A percentile compares a stretch with the other conserved stretches of the same genome.
These are phyloP conservation scores for Lacerta agilis DNA, from an alignment of 2,797 vertebrate genomes.

Conservation along the genomic window DNA sequence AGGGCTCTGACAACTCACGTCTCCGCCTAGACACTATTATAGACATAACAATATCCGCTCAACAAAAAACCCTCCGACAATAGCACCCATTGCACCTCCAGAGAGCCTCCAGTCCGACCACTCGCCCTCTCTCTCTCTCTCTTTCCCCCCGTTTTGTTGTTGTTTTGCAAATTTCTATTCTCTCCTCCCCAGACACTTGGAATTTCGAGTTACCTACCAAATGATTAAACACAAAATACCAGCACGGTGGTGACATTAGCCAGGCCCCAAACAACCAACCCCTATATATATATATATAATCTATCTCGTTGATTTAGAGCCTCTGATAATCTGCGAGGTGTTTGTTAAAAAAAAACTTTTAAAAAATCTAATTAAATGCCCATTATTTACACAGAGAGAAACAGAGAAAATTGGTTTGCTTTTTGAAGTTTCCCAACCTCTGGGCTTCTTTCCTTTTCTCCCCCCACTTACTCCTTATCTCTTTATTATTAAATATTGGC, in stretches of 20 bases:
- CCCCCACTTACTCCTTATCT: constrained; percentile 21
- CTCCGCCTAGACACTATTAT: constrained; percentile 85
- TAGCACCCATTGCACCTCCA: constrained; percentile 75
- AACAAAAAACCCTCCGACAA: constrained; percentile 73
- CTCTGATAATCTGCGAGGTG: not conserved
- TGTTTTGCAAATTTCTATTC: not conserved
- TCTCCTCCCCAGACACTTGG: not conserved
- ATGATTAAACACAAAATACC: not conserved
- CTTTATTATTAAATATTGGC: constrained; percentile 67
- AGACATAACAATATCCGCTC: constrained; percentile 86
- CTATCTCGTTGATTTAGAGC: not conserved
- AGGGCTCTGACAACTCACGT: constrained; percentile 84
- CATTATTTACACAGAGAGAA: too few species aligned
- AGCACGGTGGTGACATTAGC: not conserved
- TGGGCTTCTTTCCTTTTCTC: not conserved
- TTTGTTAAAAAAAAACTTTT: not conserved
- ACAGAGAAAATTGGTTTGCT: not conserved
- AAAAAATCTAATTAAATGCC: too few species aligned
- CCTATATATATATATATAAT: not conserved
- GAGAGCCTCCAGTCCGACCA: constrained; percentile 32
- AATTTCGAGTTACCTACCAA: not conserved
- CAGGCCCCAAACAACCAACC: not conserved
- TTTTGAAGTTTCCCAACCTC: not conserved
- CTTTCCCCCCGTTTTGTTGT: too few species aligned
- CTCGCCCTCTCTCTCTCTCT: not conserved